phyloP scores from a whole-genome alignment of 2,888 invertebrate genomes.

The Tanytarsus gracilentus region DNA sequence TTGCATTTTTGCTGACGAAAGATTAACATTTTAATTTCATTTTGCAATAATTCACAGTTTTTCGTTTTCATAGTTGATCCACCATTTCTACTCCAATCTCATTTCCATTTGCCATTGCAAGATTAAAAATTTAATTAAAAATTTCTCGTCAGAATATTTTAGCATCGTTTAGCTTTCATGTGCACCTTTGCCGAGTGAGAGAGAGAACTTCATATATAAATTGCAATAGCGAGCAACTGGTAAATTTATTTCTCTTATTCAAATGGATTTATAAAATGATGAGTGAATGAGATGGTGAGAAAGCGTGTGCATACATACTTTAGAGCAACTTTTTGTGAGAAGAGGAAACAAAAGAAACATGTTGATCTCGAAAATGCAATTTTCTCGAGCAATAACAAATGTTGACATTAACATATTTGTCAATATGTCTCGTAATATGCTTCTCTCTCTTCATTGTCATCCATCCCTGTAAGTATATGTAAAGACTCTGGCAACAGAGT shows the following conservation, averaged over 20 bases:
- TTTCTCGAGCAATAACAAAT: not conserved
- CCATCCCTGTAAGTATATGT: too few relatives aligned
- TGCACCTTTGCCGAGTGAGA: too few relatives aligned
- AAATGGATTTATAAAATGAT: too few relatives aligned
- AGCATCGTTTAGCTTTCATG: too few relatives aligned
- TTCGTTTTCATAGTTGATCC: not conserved
- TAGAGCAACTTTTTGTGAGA: not conserved
- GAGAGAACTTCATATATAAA: too few relatives aligned
- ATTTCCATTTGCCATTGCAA: not conserved
- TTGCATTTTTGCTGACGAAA: not conserved
- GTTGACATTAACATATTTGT: slow-evolving; percentile 22
- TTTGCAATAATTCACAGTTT: not conserved
- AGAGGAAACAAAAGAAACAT: not conserved
- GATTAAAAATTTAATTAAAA: too few relatives aligned
- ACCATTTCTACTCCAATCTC: not conserved
- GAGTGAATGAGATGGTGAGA: too few relatives aligned
- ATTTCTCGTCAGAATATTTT: too few relatives aligned
- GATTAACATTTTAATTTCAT: slow-evolving; percentile 27
- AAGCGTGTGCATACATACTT: too few relatives aligned
- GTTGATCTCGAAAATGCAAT: not conserved
- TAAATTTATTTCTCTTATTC: too few relatives aligned
- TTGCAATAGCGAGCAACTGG: too few relatives aligned
- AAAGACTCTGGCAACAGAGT: too few relatives aligned
- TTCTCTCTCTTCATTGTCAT: not conserved
- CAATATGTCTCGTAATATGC: slow-evolving; percentile 10